Percentiles rank a stretch among this genome's conserved stretches.
Evolutionary conservation across 1,140 invertebrate genomes (phyloP).

Genomic region (Achatina immaculata): DNA sequence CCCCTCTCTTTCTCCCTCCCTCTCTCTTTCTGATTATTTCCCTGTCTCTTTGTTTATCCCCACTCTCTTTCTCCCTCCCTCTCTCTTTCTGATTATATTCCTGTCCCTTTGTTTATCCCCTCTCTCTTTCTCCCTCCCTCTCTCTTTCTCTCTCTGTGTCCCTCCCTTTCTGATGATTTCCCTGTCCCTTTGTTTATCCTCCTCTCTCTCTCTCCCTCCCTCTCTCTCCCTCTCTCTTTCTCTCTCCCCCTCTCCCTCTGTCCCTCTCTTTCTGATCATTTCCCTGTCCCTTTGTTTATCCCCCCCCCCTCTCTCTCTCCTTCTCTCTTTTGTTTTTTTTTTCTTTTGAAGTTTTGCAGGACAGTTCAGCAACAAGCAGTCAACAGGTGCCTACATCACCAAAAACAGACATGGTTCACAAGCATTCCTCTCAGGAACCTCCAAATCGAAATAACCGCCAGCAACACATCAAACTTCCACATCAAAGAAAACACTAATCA

Average conservation of each 20-base stretch:
- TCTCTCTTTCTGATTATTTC: neutral
- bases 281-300: neutral
- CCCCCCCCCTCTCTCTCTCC: slow-evolving; percentile 30
- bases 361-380: too few relatives aligned
- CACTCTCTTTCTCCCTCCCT: neutral
- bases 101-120: neutral
- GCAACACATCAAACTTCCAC: too few relatives aligned
- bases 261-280: slow-evolving; percentile 9
- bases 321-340: slow-evolving; percentile 10
- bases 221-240: slow-evolving; percentile 7
- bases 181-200: neutral
- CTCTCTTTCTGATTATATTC: neutral
- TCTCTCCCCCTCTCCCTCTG: neutral
- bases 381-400: too few relatives aligned
- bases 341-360: too few relatives aligned
- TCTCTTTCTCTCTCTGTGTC: neutral
- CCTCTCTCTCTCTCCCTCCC: neutral
- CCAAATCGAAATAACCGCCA: too few relatives aligned
- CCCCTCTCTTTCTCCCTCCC: neutral
- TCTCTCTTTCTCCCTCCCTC: neutral
- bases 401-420: too few relatives aligned
- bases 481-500: too few relatives aligned
- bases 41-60: neutral
- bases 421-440: too few relatives aligned
- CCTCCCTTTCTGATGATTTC: neutral